Base-by-base conservation (phyloP, 2,797 vertebrate genomes). In the Uromys caudimaculatus region DNA sequence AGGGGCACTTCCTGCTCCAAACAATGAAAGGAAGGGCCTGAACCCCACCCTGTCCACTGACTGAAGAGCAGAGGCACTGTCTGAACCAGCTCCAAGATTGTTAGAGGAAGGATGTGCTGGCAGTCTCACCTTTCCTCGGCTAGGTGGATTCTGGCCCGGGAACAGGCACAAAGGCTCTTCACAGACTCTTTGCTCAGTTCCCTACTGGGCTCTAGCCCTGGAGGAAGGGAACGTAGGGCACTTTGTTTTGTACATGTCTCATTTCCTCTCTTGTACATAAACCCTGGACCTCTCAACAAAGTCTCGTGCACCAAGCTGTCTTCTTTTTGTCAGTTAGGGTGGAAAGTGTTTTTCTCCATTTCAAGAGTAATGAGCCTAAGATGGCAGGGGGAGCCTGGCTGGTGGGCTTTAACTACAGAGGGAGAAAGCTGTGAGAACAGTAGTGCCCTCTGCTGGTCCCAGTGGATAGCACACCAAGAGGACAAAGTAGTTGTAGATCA, bases 1-100 rank as follows among this genome's bases (percentile, higher is more conserved):
- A 97, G 86, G 96, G 97, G 94, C 71, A 97, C 91, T 98, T 98
- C 98, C 98, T 98, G 97, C 78, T 88, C 79, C 86, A 93, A 97
- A 98, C 98, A 98, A 98, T 98, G 89, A 93, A 96, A 98, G 98
- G 98, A 98, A 98, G 91, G 94, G 90, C 79, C 96, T 95, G 91
- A 95, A 94, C 87, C 96, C 85, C 67, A 82, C 73, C 92, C 94
- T 89, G 62, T 96, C 94, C 83, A 41, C 24, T 24, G 84, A 78
- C 76, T 82, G 47, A 94, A 47, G 41, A 44, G 32, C 50, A 32
- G 32, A 87, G 62, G 19, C 76, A n/a, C 50, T 44, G 52, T 69
- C 75, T 54, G 58, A 35, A 52, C 27, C 32, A 83, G 23, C 73
- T 75, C 86, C 16, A 38, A 62, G 64, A 87, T 3, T 5, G 77